Conservation (phyloP, 2,797 vertebrate genomes). For the Orestias chungarensis region DNA sequence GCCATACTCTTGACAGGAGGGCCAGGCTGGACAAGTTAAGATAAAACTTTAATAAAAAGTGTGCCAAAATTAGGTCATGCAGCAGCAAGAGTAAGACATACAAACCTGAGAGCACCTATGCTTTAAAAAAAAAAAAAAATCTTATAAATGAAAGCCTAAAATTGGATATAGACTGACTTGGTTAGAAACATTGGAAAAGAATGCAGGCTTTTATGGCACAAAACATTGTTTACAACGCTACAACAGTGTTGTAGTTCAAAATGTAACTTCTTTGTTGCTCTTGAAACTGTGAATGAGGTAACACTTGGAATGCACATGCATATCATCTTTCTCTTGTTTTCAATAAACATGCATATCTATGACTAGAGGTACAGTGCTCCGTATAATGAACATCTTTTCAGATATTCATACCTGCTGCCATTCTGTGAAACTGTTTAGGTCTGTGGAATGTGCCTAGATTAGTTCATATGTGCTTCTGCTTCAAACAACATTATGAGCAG, state of each 20-base stretch:
- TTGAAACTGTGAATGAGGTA: not conserved
- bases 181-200: slow-evolving; percentile 1
- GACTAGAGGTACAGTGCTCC: not conserved
- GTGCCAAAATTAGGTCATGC: slow-evolving; percentile 51
- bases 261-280: not conserved
- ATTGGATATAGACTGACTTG: not conserved
- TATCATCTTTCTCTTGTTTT: not conserved
- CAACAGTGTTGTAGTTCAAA: not conserved
- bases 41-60: slow-evolving; percentile 62
- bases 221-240: not conserved
- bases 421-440: not conserved
- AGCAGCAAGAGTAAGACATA: slow-evolving; percentile 29
- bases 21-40: slow-evolving; percentile 46
- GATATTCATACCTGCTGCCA: not conserved
- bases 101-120: slow-evolving; percentile 8
- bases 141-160: slow-evolving; percentile 19
- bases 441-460: not conserved
- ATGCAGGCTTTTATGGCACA: not conserved
- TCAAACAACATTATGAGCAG: not conserved
- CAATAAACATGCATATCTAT: not conserved
- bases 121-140: slow-evolving; percentile 43
- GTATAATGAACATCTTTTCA: not conserved
- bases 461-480: not conserved
- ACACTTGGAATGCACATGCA: not conserved
- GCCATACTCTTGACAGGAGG: slow-evolving; percentile 37